Percentiles rank a stretch among this genome's conserved stretches.
Evolutionary conservation across 2,113 vertebrate species (phyloP).

Genomic region (Zosterops borbonicus): DNA sequence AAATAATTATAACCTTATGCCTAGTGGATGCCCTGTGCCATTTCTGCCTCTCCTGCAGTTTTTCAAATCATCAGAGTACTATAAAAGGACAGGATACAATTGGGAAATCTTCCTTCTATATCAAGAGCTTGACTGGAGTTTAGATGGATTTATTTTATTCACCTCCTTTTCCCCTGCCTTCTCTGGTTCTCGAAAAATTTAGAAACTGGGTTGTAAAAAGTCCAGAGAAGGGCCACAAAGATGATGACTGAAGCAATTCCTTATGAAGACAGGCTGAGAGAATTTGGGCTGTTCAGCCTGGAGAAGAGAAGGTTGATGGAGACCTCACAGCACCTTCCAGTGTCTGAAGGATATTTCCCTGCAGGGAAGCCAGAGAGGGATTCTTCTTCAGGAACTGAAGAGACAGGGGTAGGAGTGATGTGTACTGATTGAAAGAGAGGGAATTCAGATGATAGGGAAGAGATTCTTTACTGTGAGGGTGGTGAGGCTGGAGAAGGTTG

Average conservation of each 20-base stretch:
- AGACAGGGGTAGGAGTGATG: not conserved
- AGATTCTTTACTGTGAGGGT: not conserved
- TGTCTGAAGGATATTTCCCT: no score
- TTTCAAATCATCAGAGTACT: not conserved
- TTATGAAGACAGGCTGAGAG: no score
- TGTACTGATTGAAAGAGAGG: no score
- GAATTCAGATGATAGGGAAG: not conserved
- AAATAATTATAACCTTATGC: not conserved
- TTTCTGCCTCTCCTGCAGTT: not conserved
- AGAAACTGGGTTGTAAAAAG: not conserved
- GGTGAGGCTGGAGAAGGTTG: not conserved
- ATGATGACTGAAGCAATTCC: not conserved
- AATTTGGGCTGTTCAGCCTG: no score
- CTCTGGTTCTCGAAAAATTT: not conserved
- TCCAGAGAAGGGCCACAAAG: not conserved
- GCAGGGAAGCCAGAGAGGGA: not conserved
- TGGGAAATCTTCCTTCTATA: not conserved
- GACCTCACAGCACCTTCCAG: no score
- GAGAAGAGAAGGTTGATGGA: no score
- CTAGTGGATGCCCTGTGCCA: not conserved
- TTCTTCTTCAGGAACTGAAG: not conserved
- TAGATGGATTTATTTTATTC: not conserved
- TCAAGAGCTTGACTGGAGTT: not conserved
- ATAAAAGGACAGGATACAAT: not conserved
- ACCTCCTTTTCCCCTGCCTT: not conserved